These are phyloP conservation scores for Synergus laeviventris DNA, from an alignment of 2,888 invertebrate species.

Conservation along the genomic window DNA sequence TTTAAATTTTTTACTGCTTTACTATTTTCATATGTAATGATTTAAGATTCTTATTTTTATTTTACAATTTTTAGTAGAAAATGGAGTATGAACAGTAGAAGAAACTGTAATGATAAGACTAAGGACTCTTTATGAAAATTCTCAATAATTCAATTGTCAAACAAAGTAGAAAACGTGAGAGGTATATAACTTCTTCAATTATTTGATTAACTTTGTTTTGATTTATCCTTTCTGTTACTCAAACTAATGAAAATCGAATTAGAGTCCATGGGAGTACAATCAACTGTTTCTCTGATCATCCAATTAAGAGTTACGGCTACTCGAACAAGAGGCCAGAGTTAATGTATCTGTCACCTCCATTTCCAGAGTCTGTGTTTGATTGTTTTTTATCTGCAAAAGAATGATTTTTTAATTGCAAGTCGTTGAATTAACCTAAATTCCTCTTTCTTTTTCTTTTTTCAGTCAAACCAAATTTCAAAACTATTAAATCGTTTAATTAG, in stretches of 20 bases:
- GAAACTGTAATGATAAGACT: too few relatives aligned
- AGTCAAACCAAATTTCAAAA: not conserved
- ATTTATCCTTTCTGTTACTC: not conserved
- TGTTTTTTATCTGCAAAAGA: not conserved
- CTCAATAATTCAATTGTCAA: not conserved
- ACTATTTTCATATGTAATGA: not conserved
- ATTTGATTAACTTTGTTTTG: not conserved
- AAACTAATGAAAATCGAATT: not conserved
- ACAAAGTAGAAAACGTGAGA: not conserved
- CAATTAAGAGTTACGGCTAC: slow-evolving; percentile 1
- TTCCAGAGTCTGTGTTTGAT: not conserved
- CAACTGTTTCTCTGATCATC: not conserved
- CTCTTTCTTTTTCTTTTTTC: not conserved
- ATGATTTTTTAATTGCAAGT: not conserved
- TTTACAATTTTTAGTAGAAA: too few relatives aligned
- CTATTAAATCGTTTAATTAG: not conserved
- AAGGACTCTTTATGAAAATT: too few relatives aligned
- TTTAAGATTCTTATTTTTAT: not conserved
- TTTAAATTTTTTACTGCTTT: too few relatives aligned
- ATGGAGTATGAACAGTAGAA: too few relatives aligned
- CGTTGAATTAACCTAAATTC: not conserved
- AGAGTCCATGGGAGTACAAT: not conserved
- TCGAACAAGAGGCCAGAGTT: not conserved
- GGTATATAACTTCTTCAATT: not conserved
- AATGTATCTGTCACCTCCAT: not conserved